Conservation (phyloP, 2,797 vertebrate genomes). For the Lepus oiostolus region DNA sequence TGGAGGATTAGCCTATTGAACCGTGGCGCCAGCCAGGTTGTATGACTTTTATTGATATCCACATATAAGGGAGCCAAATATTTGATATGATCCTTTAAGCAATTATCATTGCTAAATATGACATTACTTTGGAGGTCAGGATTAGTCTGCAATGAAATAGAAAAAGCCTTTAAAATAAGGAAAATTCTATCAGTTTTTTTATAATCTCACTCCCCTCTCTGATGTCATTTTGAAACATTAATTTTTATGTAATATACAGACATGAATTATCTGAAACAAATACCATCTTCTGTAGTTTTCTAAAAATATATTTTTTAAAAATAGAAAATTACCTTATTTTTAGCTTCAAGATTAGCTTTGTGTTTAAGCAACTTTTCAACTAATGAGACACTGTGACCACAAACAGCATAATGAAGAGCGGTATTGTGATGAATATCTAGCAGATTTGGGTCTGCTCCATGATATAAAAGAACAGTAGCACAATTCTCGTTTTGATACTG, state of each 20-base stretch:
- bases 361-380: slow-evolving; percentile 90
- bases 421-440: slow-evolving; percentile 92
- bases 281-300: neutral
- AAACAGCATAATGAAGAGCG: slow-evolving; percentile 93
- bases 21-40: neutral
- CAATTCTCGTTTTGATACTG: slow-evolving; percentile 93
- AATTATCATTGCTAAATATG: slow-evolving; percentile 21
- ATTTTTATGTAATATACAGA: neutral
- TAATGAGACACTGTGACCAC: slow-evolving; percentile 88
- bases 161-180: neutral
- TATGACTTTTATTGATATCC: slow-evolving; percentile 32
- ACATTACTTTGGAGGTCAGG: neutral
- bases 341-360: slow-evolving; percentile 90
- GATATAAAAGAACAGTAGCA: slow-evolving; percentile 90
- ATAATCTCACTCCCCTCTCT: neutral
- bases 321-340: slow-evolving; percentile 91
- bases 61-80: slow-evolving; percentile 16
- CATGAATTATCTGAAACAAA: slow-evolving; percentile 5
- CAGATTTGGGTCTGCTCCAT: slow-evolving; percentile 93
- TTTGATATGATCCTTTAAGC: neutral
- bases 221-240: slow-evolving; percentile 45
- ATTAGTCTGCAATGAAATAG: neutral
- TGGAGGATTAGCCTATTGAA: too few relatives aligned
- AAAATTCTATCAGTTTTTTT: slow-evolving; percentile 27
- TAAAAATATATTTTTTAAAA: neutral